Conservation (phyloP, 2,113 vertebrate species). For the Forbesichthys papilliferus region DNA sequence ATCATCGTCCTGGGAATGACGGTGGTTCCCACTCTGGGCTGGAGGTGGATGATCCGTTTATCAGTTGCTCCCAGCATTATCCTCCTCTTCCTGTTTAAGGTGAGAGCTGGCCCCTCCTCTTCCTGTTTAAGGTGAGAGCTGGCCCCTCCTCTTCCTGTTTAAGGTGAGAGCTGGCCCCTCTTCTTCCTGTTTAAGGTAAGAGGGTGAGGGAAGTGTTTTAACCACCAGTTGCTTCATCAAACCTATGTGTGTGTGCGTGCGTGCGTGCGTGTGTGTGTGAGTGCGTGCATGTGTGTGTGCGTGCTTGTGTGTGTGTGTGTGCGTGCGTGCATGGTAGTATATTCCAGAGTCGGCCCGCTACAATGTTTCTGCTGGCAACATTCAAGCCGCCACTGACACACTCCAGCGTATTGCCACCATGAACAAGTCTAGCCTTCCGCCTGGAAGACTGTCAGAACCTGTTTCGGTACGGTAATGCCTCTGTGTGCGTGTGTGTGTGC, state of each 20-base stretch:
- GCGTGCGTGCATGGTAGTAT: slow-evolving; percentile 72
- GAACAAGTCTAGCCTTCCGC: slow-evolving; percentile 77
- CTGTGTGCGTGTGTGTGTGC: slow-evolving; percentile 3
- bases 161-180: too few species aligned
- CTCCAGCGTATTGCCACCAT: slow-evolving; percentile 82
- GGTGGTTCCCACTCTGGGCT: slow-evolving; percentile 85
- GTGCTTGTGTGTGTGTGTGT: neutral
- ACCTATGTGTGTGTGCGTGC: neutral
- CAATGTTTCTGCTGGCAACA: slow-evolving; percentile 85
- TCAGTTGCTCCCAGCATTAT: slow-evolving; percentile 86
- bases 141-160: neutral
- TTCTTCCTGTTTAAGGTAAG: too few species aligned
- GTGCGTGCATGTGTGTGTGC: neutral
- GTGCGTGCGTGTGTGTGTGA: neutral
- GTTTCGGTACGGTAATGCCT: slow-evolving; percentile 65
- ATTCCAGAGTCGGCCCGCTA: slow-evolving; percentile 91
- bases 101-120: slow-evolving; percentile 80
- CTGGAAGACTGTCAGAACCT: slow-evolving; percentile 81
- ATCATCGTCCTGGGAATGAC: slow-evolving; percentile 89
- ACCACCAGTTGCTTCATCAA: neutral
- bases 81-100: slow-evolving; percentile 87
- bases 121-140: slow-evolving; percentile 76
- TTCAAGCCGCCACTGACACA: slow-evolving; percentile 73
- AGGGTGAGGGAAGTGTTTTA: too few species aligned
- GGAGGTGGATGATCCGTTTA: slow-evolving; percentile 92